These are phyloP conservation scores for Alauda arvensis DNA, from an alignment of 2,797 vertebrate species.

Conservation along the genomic window DNA sequence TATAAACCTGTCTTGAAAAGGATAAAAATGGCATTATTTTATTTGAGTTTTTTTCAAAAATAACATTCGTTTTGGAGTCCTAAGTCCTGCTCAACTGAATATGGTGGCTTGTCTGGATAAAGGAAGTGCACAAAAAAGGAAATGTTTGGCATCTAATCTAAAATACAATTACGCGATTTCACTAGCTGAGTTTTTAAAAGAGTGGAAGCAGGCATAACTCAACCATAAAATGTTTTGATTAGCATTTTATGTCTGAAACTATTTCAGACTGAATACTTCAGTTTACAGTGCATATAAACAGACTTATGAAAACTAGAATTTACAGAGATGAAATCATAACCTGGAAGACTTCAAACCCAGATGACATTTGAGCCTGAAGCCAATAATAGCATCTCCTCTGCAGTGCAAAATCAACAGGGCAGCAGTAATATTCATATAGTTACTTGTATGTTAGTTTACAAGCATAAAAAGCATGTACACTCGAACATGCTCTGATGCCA, in stretches of 20 bases:
- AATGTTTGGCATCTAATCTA: not conserved
- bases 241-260: conserved; percentile 15
- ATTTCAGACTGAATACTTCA: conserved; percentile 19
- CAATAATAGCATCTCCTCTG: conserved; percentile 10
- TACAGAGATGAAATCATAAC: conserved; percentile 31
- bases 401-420: not conserved
- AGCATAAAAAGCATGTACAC: not conserved
- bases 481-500: not conserved
- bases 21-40: not conserved
- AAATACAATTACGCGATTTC: not conserved
- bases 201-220: not conserved
- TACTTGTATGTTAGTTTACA: not conserved
- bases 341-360: conserved; percentile 30
- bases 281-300: conserved; percentile 27
- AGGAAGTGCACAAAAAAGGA: not conserved
- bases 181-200: not conserved
- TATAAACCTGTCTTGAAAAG: not conserved
- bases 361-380: conserved; percentile 46
- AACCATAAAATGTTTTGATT: conserved; percentile 20
- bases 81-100: not conserved
- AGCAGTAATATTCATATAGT: not conserved
- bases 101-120: not conserved
- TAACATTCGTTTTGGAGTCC: not conserved
- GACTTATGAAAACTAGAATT: conserved; percentile 31
- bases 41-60: not conserved